Evolutionary conservation across 1,140 invertebrate species (phyloP).

Genomic region (Rhagoletis zephyria): DNA sequence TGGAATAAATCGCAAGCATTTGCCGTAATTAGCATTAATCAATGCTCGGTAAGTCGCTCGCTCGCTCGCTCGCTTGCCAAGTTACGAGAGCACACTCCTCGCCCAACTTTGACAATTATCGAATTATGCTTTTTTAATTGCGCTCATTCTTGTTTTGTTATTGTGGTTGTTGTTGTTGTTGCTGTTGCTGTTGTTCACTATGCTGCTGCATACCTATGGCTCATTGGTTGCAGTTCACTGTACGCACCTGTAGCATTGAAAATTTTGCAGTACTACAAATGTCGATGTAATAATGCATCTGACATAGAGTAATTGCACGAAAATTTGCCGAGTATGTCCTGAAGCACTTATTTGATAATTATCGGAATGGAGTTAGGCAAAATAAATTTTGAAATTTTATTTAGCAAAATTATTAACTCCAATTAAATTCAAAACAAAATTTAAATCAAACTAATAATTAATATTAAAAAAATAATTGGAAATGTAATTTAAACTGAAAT

Average conservation of each 20-base stretch:
- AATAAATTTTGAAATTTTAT: too few relatives aligned
- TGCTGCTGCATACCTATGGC: too few relatives aligned
- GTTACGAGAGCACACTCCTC: too few relatives aligned
- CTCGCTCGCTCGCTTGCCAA: too few relatives aligned
- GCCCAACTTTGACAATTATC: background rate
- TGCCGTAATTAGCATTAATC: conserved; percentile 45
- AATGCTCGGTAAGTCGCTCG: conserved; percentile 8
- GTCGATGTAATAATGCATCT: conserved; percentile 12
- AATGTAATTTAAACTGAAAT: too few relatives aligned
- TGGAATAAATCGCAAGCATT: conserved; percentile 24
- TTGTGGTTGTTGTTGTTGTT: background rate
- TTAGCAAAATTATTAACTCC: too few relatives aligned
- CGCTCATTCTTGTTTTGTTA: background rate
- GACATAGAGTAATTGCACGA: background rate
- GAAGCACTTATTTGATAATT: background rate
- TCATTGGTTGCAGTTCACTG: background rate
- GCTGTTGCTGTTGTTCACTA: background rate
- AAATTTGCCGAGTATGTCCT: background rate
- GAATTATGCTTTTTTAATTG: conserved; percentile 38
- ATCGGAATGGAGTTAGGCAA: background rate
- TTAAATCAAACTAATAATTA: too few relatives aligned
- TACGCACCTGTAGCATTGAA: conserved; percentile 41
- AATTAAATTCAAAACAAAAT: too few relatives aligned
- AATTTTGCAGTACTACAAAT: background rate
- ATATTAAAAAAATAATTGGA: too few relatives aligned